phyloP scores from a whole-genome alignment of 2,113 vertebrate genomes.

The Amblyornis subalaris region DNA sequence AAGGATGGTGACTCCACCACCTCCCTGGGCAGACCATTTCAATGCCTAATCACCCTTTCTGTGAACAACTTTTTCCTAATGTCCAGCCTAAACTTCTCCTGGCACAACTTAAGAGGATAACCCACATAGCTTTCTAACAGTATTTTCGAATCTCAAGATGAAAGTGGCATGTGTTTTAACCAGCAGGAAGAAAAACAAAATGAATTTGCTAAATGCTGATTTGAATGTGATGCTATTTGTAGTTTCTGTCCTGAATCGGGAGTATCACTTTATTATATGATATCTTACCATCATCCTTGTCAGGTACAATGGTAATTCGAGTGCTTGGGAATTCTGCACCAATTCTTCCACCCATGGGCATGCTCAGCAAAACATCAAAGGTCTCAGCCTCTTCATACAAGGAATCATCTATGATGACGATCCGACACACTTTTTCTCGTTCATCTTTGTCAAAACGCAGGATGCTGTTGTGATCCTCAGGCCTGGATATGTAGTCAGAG shows the following conservation, averaged over 20 bases:
- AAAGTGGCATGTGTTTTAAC: neutral
- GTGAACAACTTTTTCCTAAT: too few species aligned
- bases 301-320: conserved; percentile 79
- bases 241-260: neutral
- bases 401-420: conserved; percentile 90
- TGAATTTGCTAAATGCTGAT: neutral
- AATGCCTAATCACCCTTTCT: too few species aligned
- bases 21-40: too few species aligned
- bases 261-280: neutral
- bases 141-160: neutral
- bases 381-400: conserved; percentile 85
- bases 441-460: conserved; percentile 85
- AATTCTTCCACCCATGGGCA: conserved; percentile 86
- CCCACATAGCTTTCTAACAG: neutral
- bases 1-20: too few species aligned
- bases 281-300: conserved; percentile 85
- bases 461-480: conserved; percentile 86
- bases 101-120: too few species aligned
- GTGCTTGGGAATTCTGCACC: conserved; percentile 76
- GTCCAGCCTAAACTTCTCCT: too few species aligned
- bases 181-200: neutral
- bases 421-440: conserved; percentile 79
- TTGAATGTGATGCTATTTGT: neutral
- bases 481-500: conserved; percentile 92
- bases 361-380: conserved; percentile 86